Evolutionary conservation across 2,888 invertebrate species (phyloP), one percentile per base, ranked within the genome.

Genomic region (Nasonia oneida): DNA sequence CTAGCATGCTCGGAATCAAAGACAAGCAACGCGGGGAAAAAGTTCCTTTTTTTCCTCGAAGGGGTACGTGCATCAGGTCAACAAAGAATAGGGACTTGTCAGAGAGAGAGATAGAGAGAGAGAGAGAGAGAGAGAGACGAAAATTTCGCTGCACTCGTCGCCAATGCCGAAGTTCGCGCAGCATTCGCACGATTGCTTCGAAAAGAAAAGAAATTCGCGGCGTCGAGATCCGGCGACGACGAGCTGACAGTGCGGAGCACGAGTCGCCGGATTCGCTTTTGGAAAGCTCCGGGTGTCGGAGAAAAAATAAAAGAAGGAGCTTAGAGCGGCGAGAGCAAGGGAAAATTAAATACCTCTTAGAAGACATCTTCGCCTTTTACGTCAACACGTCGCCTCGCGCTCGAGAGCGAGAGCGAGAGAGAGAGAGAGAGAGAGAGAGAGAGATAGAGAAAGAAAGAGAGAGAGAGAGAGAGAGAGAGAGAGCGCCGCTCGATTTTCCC

Each of bases 361-460:
- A 93, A 92, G 93, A 93, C 93, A 93, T 93, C 91, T 92, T 93
- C 91, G 91, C 89, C 84, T 90, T 90, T 89, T 90, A 89, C 89
- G 88, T 87, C 88, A 89, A 89, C 87, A 88, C 89, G 88, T 90
- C 87, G 88, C 74, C 78, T 76, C 57, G 18, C 73, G 67, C 84
- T 74, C 53, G 37, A n/a, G 57, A 8, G n/a, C 2, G 57, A 6
- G 18, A 15, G 15, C 1, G 61, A 29, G 61, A n/a, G 61, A n/a
- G 64, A 29, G 33, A 12, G 64, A 29, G 14, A 10, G 64, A 83
- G 89, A 67, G 14, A 29, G 3, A 10, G 67, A 83, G 89, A 67
- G 90, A n/a, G 29, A 29, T 4, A 12, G 23, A 57, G n/a, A 8
- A 8, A 3, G n/a, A 6, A 5, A 15, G 15, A 15, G n/a, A 6